Percentiles rank a stretch among this genome's conserved stretches.
phyloP scores from a whole-genome alignment of 1,140 invertebrate species.

The Drosophila saltans region DNA sequence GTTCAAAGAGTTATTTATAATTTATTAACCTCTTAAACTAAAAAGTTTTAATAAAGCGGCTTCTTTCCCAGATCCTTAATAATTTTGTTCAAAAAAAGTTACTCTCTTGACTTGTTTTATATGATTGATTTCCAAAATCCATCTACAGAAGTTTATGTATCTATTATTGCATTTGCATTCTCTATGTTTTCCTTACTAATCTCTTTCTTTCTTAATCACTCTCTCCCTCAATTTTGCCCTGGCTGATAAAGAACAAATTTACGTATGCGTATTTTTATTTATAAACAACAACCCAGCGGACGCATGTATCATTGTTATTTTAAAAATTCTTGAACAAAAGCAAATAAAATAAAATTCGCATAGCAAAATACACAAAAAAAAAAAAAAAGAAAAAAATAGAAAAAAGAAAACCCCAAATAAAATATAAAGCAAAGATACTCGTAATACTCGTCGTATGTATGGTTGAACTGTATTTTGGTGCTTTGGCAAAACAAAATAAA shows the following conservation, averaged over 20 bases:
- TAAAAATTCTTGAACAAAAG: constrained; percentile 73
- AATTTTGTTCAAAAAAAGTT: not conserved
- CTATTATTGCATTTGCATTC: not conserved
- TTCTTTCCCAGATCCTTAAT: too few relatives aligned
- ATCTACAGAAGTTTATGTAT: not conserved
- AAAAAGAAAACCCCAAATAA: constrained; percentile 33
- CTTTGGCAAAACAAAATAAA: constrained; percentile 31
- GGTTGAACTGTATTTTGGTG: constrained; percentile 67
- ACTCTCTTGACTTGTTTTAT: not conserved
- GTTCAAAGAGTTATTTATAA: not conserved
- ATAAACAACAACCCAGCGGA: constrained; percentile 75
- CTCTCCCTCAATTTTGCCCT: constrained; percentile 21
- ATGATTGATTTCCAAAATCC: not conserved
- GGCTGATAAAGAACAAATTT: constrained; percentile 75
- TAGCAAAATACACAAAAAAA: constrained; percentile 30
- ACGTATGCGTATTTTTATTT: constrained; percentile 78
- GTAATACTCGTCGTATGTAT: constrained; percentile 50
- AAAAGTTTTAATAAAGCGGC: too few relatives aligned
- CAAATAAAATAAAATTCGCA: constrained; percentile 50
- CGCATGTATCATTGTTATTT: constrained; percentile 81
- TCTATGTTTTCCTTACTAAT: constrained; percentile 3
- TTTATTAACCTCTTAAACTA: not conserved
- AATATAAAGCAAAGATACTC: constrained; percentile 49
- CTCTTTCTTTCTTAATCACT: not conserved
- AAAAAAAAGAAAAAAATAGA: constrained; percentile 17